These are phyloP conservation scores for Mus musculus DNA, from an alignment of 2,113 vertebrate genomes.

Conservation along the genomic window DNA sequence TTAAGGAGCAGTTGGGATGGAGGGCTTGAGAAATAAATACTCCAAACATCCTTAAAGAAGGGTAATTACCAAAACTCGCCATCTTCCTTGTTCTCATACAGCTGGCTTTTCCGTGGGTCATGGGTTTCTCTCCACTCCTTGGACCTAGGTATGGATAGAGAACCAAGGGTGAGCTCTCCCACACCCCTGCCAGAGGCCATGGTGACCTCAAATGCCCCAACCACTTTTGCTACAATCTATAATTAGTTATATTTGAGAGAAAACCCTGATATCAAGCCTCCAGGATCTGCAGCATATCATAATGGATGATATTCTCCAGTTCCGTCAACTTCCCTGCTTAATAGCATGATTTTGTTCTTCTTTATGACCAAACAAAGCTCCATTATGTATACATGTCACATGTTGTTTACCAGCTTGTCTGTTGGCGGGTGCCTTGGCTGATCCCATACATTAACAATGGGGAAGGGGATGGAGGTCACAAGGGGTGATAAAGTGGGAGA, in stretches of 20 bases:
- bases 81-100: constrained; percentile 82
- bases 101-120: constrained; percentile 34
- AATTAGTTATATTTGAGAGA: not conserved
- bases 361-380: not conserved
- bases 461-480: not conserved
- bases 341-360: no score
- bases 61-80: constrained; percentile 89
- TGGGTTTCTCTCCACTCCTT: constrained; percentile 81
- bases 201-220: not conserved
- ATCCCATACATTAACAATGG: not conserved
- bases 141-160: constrained; percentile 79
- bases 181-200: not conserved
- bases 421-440: not conserved
- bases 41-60: not conserved
- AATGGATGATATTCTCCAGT: not conserved
- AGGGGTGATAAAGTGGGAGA: not conserved
- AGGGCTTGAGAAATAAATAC: not conserved
- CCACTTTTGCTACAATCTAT: not conserved
- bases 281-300: not conserved
- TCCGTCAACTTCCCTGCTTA: not conserved
- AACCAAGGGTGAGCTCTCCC: not conserved
- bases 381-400: not conserved
- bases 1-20: not conserved
- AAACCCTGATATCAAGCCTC: not conserved
- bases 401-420: no score